A percentile compares a stretch with the other conserved stretches of the same genome.
phyloP scores from a whole-genome alignment of 1,140 invertebrate genomes.

The Drosophila pandora region DNA sequence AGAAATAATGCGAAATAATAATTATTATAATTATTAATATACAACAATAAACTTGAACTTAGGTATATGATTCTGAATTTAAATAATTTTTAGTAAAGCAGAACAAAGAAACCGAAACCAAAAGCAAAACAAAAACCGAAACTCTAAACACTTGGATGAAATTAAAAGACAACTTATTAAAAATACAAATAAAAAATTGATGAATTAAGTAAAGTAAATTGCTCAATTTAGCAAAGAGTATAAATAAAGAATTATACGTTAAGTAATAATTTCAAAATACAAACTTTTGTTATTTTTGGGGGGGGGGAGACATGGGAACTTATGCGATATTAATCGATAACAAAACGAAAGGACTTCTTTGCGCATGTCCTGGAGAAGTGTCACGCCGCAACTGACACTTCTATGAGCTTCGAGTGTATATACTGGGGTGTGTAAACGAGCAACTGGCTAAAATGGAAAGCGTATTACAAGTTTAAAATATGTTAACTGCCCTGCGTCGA shows the following conservation, averaged over 20 bases:
- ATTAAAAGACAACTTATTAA: constrained; percentile 58
- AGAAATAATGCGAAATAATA: constrained; percentile 63
- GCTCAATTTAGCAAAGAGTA: constrained; percentile 81
- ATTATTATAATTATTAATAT: constrained; percentile 73
- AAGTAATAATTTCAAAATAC: constrained; percentile 79
- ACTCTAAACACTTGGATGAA: constrained; percentile 73
- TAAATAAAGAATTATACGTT: constrained; percentile 83
- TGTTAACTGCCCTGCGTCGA: constrained; percentile 70
- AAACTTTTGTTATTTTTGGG: constrained; percentile 1
- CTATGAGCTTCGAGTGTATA: constrained; percentile 46
- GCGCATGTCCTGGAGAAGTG: constrained; percentile 53
- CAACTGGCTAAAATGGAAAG: constrained; percentile 25
- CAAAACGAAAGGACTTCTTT: background rate
- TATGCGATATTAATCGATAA: constrained; percentile 37
- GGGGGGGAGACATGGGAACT: background rate
- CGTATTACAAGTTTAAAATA: constrained; percentile 43
- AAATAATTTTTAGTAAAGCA: constrained; percentile 78
- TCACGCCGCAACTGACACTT: constrained; percentile 29
- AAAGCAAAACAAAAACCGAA: constrained; percentile 45
- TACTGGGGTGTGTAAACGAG: constrained; percentile 38
- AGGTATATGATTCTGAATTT: constrained; percentile 82
- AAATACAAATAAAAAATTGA: constrained; percentile 73
- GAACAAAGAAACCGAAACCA: constrained; percentile 37
- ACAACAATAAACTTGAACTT: constrained; percentile 78
- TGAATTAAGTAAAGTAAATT: constrained; percentile 78